A percentile compares a stretch with the other conserved stretches of the same genome.
Conservation (phyloP, 2,888 invertebrate genomes). For the Eudasyphora cyanicolor region DNA sequence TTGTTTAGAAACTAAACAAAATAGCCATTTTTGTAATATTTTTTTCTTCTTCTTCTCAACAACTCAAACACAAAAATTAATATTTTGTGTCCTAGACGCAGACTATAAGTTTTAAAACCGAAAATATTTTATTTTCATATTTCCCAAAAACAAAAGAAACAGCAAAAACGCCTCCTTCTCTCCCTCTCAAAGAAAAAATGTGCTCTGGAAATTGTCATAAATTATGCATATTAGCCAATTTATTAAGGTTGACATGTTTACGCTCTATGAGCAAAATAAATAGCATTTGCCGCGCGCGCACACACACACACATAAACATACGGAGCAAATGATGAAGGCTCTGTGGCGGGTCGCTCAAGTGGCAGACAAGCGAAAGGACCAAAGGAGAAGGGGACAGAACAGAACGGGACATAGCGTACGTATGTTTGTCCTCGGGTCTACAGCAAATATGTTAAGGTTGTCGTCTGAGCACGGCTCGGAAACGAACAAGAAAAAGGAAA, state of each 20-base stretch:
- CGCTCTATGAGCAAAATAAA: conserved; percentile 69
- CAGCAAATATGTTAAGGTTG: conserved; percentile 14
- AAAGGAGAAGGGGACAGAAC: neutral
- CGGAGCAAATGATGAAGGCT: neutral
- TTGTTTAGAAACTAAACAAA: conserved; percentile 22
- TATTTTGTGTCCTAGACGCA: neutral
- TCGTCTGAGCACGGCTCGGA: neutral
- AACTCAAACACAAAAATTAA: neutral
- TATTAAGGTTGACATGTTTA: conserved; percentile 71
- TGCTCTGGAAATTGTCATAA: conserved; percentile 66
- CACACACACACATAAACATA: no score
- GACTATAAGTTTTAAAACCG: conserved; percentile 1
- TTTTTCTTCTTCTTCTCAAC: neutral
- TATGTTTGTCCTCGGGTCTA: conserved; percentile 3
- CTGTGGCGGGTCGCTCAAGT: neutral
- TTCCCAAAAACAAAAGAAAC: neutral
- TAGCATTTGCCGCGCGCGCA: conserved; percentile 31
- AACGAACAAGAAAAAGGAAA: neutral
- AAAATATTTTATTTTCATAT: neutral
- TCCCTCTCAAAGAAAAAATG: conserved; percentile 22
- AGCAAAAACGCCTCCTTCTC: no score
- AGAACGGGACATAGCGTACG: neutral
- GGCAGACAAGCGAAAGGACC: neutral
- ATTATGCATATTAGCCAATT: conserved; percentile 74
- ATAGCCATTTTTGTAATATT: conserved; percentile 46